Evolutionary conservation across 2,797 vertebrate species (phyloP), one percentile per base, ranked within the genome.

Genomic region (Lates japonicus): DNA sequence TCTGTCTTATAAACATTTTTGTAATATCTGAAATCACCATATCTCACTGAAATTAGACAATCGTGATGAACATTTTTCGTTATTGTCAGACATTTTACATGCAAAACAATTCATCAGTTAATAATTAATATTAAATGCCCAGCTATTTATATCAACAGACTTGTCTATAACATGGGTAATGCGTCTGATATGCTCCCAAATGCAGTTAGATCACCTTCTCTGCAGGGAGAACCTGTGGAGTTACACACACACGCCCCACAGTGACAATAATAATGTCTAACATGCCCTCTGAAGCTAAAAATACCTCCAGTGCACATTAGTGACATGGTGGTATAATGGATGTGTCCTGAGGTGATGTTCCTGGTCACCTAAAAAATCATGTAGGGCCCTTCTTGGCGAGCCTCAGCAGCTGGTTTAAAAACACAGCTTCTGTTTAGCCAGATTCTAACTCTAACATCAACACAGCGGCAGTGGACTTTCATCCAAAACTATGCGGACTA

Each of bases 381-480:
- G 73, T 29, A 0, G 48, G 72, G n/a, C 73, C 25, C n/a, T 16
- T 80, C 35, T 54, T 66, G 70, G 73, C 35, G 7, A 72, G 73
- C 64, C 16, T 62, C 3, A 9, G 81, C 52, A 13, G 46, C 59
- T 11, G 52, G 42, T 87, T 82, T 68, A 57, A 85, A 88, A 81
- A 80, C 78, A 72, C 82, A 60, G 72, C 82, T 80, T 87, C 67
- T 70, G 73, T 87, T 84, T 39, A 69, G 62, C 41, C 82, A 68
- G 68, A 79, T 68, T 69, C 70, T 70, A 85, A 80, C 74, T 69
- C 70, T 70, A 85, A 80, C 74, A 70, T 87, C 87, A 81, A 86
- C 87, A 88, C 44, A 42, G 73, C 25, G 4, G 70, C 73, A 20
- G 71, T 7, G 33, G 59, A 82, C 64, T 70, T 84, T 74, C 31